Conservation (phyloP, 30 jellyfish, hydroid and myxozoan species). For the Euphysa ruthae region DNA sequence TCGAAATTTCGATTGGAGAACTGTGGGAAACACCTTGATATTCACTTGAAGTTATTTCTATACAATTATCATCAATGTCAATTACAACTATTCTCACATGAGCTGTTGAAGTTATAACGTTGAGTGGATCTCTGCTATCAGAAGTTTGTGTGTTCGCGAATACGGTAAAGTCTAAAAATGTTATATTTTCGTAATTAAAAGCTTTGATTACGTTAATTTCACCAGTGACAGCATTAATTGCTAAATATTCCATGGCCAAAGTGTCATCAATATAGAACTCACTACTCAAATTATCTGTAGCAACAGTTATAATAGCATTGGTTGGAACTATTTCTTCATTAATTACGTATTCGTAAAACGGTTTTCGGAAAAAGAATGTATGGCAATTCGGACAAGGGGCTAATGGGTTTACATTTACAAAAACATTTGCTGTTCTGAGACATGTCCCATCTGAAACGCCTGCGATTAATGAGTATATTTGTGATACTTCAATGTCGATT, state of each 20-base stretch:
- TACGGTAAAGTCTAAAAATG: neutral
- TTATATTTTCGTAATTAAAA: neutral
- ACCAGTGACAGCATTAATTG: neutral
- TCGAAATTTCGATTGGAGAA: neutral
- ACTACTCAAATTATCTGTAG: neutral
- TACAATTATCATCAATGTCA: slow-evolving; percentile 30
- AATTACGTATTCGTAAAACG: neutral
- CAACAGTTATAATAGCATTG: neutral
- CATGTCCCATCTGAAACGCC: slow-evolving; percentile 17
- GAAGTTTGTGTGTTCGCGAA: neutral
- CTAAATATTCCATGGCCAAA: neutral
- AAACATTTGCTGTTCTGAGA: neutral
- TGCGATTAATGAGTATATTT: neutral
- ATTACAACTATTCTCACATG: slow-evolving; percentile 3
- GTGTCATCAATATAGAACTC: neutral
- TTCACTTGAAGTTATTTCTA: neutral
- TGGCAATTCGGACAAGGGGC: slow-evolving; percentile 13
- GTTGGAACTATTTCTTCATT: neutral
- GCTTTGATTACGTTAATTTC: neutral
- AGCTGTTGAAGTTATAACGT: slow-evolving; percentile 1
- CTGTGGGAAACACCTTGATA: neutral
- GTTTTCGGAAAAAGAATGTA: neutral
- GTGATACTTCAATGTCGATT: neutral
- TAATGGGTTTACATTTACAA: slow-evolving; percentile 13
- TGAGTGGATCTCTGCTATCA: neutral